A percentile compares a stretch with the other conserved stretches of the same genome.
These are phyloP conservation scores for Diadophis punctatus DNA, from an alignment of 2,113 vertebrate species.

Conservation along the genomic window DNA sequence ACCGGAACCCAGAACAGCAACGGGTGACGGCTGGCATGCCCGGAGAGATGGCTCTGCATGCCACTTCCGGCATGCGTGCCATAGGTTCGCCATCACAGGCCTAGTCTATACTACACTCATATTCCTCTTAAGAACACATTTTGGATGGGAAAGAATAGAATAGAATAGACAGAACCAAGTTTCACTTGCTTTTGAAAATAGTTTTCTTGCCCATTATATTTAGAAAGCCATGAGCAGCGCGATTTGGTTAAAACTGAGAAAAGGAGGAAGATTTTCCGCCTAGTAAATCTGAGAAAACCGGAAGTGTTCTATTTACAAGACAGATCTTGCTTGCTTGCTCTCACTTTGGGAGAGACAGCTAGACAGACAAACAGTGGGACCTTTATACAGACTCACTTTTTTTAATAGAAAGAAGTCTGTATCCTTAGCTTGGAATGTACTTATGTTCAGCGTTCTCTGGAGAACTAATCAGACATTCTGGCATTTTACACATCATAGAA, in stretches of 20 bases:
- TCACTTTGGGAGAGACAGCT: not conserved
- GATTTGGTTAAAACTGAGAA: not conserved
- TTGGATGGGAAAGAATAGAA: not conserved
- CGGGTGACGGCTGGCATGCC: no score
- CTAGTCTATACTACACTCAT: not conserved
- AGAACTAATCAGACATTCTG: not conserved
- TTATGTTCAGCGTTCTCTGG: not conserved
- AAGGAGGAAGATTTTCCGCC: not conserved
- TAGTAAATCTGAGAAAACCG: not conserved
- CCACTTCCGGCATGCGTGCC: no score
- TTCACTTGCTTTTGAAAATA: not conserved
- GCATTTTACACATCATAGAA: conserved; percentile 16
- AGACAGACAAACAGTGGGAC: not conserved
- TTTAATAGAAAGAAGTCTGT: not conserved
- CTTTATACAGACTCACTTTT: not conserved
- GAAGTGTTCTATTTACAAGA: not conserved
- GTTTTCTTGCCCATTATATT: not conserved
- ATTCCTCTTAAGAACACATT: not conserved
- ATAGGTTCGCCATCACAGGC: no score
- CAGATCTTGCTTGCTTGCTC: not conserved
- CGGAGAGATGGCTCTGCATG: no score
- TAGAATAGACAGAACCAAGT: no score
- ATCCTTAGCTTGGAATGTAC: not conserved
- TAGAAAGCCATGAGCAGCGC: not conserved
- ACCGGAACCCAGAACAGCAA: no score